phyloP scores from a whole-genome alignment of 64 coral and sea anemone species.

The Montipora capricornis region DNA sequence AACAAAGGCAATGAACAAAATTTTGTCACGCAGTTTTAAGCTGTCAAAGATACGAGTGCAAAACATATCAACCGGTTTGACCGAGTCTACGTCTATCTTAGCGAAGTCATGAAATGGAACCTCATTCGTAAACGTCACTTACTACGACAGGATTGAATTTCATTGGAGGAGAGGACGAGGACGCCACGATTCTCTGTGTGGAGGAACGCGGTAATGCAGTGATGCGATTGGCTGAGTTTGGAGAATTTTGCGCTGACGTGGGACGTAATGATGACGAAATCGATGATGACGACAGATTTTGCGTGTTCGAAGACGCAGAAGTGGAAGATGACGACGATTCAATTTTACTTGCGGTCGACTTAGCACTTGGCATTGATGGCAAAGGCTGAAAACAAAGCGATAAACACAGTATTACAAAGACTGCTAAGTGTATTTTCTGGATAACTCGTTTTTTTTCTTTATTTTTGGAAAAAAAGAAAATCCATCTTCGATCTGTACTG shows the following conservation, averaged over 20 bases:
- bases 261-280: constrained; percentile 12
- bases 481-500: too few species aligned
- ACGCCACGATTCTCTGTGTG: constrained; percentile 83
- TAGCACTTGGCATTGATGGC: constrained; percentile 90
- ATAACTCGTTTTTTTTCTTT: too few species aligned
- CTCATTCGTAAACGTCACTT: not conserved
- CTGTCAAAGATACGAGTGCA: too few species aligned
- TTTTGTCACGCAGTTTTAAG: too few species aligned
- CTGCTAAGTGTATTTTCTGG: too few species aligned
- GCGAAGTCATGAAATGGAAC: too few species aligned
- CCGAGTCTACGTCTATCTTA: too few species aligned
- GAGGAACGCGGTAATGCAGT: constrained; percentile 49
- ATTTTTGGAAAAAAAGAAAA: too few species aligned
- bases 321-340: constrained; percentile 54
- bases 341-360: constrained; percentile 56
- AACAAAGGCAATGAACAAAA: not conserved
- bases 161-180: constrained; percentile 95
- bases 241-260: constrained; percentile 10
- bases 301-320: constrained; percentile 29
- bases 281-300: not conserved
- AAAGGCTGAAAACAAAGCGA: constrained; percentile 72
- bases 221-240: constrained; percentile 53
- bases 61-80: too few species aligned
- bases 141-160: constrained; percentile 97
- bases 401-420: too few species aligned